These are phyloP conservation scores for Vidua macroura DNA, from an alignment of 2,113 vertebrate genomes.

Conservation along the genomic window DNA sequence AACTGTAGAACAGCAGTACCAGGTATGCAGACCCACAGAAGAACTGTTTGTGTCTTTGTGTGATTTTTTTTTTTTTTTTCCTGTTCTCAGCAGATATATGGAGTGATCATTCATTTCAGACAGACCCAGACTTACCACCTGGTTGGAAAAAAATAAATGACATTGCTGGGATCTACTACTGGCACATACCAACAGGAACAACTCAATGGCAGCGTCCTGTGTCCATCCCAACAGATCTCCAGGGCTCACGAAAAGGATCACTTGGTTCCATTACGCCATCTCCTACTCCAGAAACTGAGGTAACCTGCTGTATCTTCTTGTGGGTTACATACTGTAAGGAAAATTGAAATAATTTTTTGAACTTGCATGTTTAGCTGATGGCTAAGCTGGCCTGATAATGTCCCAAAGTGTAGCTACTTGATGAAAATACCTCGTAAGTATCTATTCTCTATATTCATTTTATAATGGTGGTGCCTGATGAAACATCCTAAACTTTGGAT, in stretches of 20 bases:
- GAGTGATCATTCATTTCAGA: constrained; percentile 90
- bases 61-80: neutral
- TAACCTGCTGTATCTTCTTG: constrained; percentile 60
- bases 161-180: constrained; percentile 90
- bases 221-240: constrained; percentile 71
- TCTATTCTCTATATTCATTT: neutral
- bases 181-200: constrained; percentile 92
- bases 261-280: constrained; percentile 88
- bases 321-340: neutral
- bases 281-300: constrained; percentile 92
- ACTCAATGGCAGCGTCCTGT: constrained; percentile 90
- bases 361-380: neutral
- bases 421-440: neutral
- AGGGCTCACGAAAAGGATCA: constrained; percentile 82
- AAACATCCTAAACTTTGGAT: neutral
- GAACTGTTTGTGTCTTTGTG: neutral
- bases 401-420: neutral
- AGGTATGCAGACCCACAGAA: neutral
- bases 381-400: neutral
- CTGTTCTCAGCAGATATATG: constrained; percentile 83
- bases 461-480: neutral
- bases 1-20: neutral
- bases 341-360: constrained; percentile 1
- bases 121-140: constrained; percentile 90
- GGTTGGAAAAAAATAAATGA: constrained; percentile 93